A percentile compares a stretch with the other conserved stretches of the same genome.
phyloP scores from a whole-genome alignment of 1,140 invertebrate species.

The Pachypeltis micranthus region DNA sequence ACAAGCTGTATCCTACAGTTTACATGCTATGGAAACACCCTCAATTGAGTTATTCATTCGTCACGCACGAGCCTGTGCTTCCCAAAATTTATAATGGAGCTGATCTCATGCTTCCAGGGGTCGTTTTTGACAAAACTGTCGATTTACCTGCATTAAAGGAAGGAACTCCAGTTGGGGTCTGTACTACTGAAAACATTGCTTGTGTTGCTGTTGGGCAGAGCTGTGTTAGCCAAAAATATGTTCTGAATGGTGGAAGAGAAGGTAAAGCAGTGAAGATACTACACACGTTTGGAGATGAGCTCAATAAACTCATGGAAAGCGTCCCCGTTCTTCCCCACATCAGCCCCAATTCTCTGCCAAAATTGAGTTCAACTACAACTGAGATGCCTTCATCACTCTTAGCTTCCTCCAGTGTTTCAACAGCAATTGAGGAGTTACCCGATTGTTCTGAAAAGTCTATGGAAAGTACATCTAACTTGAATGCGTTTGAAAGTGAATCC shows the following conservation, averaged over 20 bases:
- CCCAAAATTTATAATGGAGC: neutral
- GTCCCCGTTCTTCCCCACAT: neutral
- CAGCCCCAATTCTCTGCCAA: neutral
- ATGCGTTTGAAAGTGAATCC: neutral
- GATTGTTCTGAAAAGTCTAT: neutral
- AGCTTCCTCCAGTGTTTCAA: no score
- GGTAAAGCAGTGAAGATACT: neutral
- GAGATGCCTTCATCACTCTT: neutral
- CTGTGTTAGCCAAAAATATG: neutral
- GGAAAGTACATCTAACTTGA: neutral
- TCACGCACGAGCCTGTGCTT: neutral
- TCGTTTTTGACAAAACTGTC: neutral
- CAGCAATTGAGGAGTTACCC: neutral
- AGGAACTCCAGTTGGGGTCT: neutral
- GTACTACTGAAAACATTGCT: neutral
- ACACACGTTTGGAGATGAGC: neutral
- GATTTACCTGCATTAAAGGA: neutral
- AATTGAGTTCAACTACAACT: neutral
- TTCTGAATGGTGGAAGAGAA: neutral
- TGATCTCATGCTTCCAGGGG: neutral
- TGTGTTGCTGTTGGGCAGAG: neutral
- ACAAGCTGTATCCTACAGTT: neutral
- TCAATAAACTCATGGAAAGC: neutral
- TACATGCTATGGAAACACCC: neutral
- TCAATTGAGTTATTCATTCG: neutral